Percentiles rank a stretch among this genome's conserved stretches.
These are phyloP conservation scores for Anser brachyrhynchus DNA, from an alignment of 2,113 vertebrate species.

Conservation along the genomic window DNA sequence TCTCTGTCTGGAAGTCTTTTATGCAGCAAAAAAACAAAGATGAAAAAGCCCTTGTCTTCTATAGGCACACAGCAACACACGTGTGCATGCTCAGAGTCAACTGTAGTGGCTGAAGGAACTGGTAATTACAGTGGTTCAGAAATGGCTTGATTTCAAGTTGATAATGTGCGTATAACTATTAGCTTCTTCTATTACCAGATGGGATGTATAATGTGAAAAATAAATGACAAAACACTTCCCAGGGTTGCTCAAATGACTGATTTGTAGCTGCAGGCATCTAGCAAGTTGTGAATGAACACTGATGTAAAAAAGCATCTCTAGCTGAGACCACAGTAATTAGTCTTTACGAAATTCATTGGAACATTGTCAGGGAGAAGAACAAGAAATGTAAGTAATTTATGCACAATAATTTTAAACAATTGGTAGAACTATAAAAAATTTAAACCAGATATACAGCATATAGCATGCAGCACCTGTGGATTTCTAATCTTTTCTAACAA, in stretches of 20 bases:
- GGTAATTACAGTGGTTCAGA: not conserved
- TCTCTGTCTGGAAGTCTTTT: not conserved
- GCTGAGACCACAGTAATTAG: slow-evolving; percentile 13
- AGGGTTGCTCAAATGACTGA: slow-evolving; percentile 31
- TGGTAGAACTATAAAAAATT: not conserved
- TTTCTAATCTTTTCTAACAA: not conserved
- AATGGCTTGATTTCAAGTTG: not conserved
- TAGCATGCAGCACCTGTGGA: not conserved
- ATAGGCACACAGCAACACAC: not conserved
- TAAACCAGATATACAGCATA: not conserved
- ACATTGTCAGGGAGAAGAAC: not conserved
- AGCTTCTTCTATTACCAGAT: slow-evolving; percentile 33
- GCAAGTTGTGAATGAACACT: slow-evolving; percentile 38
- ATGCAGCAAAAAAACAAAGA: not conserved
- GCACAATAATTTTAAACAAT: not conserved
- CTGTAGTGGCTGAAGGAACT: not conserved
- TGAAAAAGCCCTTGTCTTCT: not conserved
- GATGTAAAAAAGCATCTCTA: slow-evolving; percentile 27
- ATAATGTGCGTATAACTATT: slow-evolving; percentile 12
- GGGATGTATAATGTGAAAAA: slow-evolving; percentile 26
- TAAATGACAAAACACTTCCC: slow-evolving; percentile 33
- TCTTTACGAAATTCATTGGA: slow-evolving; percentile 5
- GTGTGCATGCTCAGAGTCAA: rapidly evolving
- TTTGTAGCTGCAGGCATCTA: slow-evolving; percentile 51
- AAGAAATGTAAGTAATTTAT: not conserved